Conservation (phyloP, 1,140 invertebrate species). For the Pachypeltis micranthus region DNA sequence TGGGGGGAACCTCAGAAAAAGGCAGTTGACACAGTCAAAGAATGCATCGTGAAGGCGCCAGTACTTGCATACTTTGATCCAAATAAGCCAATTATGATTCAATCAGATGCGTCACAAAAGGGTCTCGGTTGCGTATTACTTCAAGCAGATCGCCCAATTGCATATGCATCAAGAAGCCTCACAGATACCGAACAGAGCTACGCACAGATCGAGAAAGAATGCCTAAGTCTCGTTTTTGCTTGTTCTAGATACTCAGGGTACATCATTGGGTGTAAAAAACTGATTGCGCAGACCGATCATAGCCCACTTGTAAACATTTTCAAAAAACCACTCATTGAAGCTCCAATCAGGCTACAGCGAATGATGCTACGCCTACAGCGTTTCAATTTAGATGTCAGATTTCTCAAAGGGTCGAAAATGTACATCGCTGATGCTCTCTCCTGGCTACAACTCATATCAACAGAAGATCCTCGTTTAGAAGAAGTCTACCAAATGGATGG, state of each 20-base stretch:
- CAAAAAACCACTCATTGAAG: slow-evolving; percentile 24
- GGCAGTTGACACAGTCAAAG: too few relatives aligned
- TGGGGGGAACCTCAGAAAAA: slow-evolving; percentile 23
- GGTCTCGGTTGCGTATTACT: slow-evolving; percentile 28
- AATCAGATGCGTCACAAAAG: slow-evolving; percentile 29
- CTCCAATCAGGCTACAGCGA: slow-evolving; percentile 33
- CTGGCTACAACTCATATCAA: slow-evolving; percentile 21
- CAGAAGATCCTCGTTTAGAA: background rate
- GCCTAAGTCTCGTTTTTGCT: too few relatives aligned
- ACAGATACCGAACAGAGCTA: slow-evolving; percentile 26
- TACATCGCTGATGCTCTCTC: slow-evolving; percentile 30
- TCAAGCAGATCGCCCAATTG: slow-evolving; percentile 31
- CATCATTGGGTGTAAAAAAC: slow-evolving; percentile 28
- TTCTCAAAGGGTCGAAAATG: slow-evolving; percentile 28
- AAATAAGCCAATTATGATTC: slow-evolving; percentile 25
- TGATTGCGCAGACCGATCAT: slow-evolving; percentile 34
- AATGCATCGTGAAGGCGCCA: slow-evolving; percentile 21
- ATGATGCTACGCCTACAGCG: slow-evolving; percentile 34
- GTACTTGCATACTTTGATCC: slow-evolving; percentile 27
- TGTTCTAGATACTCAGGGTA: slow-evolving; percentile 31
- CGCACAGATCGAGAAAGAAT: slow-evolving; percentile 32
- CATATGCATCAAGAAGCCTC: slow-evolving; percentile 32
- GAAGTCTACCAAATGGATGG: too few relatives aligned
- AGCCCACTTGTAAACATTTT: slow-evolving; percentile 31
- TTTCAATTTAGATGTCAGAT: slow-evolving; percentile 28